These are phyloP conservation scores for Heliconius charithonia DNA, from an alignment of 2,888 invertebrate genomes.

Conservation along the genomic window DNA sequence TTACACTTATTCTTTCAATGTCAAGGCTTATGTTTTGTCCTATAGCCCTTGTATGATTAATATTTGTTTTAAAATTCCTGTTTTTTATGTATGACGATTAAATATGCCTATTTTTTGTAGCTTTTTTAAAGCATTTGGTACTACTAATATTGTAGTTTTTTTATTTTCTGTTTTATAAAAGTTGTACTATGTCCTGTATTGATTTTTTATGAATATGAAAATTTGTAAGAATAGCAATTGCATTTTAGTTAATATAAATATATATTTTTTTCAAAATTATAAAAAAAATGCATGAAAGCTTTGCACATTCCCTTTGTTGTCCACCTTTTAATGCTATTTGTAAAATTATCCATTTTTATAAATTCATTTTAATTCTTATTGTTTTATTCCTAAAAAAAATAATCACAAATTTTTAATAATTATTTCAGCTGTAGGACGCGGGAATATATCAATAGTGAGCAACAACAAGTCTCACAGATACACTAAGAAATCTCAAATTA, in stretches of 20 bases:
- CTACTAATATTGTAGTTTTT: conserved; percentile 15
- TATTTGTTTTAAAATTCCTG: conserved; percentile 3
- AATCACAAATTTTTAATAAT: background rate
- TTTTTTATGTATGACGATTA: background rate
- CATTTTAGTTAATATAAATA: background rate
- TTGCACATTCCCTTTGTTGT: background rate
- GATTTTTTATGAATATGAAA: background rate
- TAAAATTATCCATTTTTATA: background rate
- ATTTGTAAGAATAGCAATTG: background rate
- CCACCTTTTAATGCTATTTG: background rate
- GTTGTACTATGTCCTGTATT: background rate
- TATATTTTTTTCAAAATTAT: background rate
- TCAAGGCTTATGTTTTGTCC: conserved; percentile 34
- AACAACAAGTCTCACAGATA: conserved; percentile 92
- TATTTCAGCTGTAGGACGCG: conserved; percentile 87
- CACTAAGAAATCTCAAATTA: conserved; percentile 88
- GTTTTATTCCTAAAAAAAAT: background rate
- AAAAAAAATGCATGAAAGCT: background rate
- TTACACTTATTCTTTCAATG: conserved; percentile 46
- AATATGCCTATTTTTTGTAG: background rate
- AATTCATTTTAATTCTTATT: background rate
- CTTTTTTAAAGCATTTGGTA: background rate
- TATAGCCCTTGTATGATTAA: conserved; percentile 7
- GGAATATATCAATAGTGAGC: conserved; percentile 94
- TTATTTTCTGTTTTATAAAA: background rate